Evolutionary conservation across 2,113 vertebrate species (phyloP).

Genomic region (Phylloscopus trochiloides): DNA sequence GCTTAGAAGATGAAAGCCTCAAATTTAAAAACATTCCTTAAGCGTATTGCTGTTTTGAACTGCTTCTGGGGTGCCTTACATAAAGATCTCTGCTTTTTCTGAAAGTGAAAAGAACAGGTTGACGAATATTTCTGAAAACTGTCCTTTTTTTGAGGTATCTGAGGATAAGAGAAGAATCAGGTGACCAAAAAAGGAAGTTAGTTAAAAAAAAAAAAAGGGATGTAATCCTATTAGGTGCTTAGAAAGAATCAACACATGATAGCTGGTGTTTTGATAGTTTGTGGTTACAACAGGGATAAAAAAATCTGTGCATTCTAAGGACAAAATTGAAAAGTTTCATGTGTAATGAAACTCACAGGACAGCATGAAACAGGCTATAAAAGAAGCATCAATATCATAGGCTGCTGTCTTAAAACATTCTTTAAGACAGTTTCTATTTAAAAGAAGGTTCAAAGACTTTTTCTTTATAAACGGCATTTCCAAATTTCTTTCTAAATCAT

Average conservation of each 20-base stretch:
- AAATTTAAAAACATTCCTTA: background rate
- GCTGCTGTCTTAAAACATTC: background rate
- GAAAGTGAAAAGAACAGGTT: background rate
- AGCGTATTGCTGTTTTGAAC: background rate
- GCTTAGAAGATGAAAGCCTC: background rate
- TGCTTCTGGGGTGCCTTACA: background rate
- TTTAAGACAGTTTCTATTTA: background rate
- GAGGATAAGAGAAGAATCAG: background rate
- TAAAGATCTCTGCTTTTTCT: background rate
- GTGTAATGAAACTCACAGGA: background rate
- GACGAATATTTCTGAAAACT: background rate
- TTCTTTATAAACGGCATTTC: background rate
- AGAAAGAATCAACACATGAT: background rate
- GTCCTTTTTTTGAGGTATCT: background rate
- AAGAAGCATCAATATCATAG: background rate
- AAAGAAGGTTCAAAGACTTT: slow-evolving; percentile 25
- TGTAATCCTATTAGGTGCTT: background rate
- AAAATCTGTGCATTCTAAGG: background rate
- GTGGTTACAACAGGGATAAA: background rate
- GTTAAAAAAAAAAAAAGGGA: background rate
- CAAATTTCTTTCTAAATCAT: slow-evolving; percentile 31
- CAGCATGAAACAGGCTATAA: background rate
- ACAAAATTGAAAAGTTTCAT: background rate
- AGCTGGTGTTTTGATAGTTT: background rate
- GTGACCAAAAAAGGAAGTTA: background rate